These are phyloP conservation scores for Crenuchus spilurus DNA, from an alignment of 2,797 vertebrate species.

Conservation along the genomic window DNA sequence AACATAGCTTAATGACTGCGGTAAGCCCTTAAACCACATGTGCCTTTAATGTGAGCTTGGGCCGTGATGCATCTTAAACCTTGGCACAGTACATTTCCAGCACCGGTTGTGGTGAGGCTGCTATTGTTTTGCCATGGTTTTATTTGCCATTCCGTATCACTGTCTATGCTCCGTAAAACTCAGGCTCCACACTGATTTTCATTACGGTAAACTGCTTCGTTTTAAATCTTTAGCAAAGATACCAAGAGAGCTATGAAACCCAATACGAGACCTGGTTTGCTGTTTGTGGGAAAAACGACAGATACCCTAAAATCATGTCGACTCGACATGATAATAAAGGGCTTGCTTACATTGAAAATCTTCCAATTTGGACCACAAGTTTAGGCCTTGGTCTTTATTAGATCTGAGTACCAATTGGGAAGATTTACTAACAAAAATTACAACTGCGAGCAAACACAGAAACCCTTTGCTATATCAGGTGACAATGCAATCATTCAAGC, in stretches of 20 bases:
- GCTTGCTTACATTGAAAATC: background rate
- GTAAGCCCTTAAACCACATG: conserved; percentile 29
- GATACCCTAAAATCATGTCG: too few relatives aligned
- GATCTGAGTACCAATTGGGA: background rate
- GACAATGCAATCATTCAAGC: conserved; percentile 31
- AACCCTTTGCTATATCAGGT: background rate
- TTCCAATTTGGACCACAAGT: background rate
- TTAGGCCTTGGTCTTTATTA: background rate
- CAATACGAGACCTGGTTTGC: conserved; percentile 9
- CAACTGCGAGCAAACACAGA: background rate
- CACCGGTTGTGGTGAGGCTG: conserved; percentile 44
- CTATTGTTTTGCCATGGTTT: conserved; percentile 45
- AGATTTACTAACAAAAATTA: conserved; percentile 19
- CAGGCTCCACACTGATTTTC: conserved; percentile 21
- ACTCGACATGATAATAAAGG: too few relatives aligned
- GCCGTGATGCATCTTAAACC: conserved; percentile 23
- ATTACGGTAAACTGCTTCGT: conserved; percentile 24
- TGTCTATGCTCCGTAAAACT: conserved; percentile 37
- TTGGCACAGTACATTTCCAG: conserved; percentile 36
- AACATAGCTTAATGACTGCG: conserved; percentile 31
- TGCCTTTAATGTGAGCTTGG: conserved; percentile 45
- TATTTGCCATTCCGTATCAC: conserved; percentile 35
- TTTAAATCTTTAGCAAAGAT: conserved; percentile 15
- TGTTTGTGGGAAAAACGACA: background rate
- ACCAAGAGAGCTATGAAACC: conserved; percentile 14